Conservation (phyloP, 2,888 invertebrate genomes). For the Thelaira solivaga region DNA sequence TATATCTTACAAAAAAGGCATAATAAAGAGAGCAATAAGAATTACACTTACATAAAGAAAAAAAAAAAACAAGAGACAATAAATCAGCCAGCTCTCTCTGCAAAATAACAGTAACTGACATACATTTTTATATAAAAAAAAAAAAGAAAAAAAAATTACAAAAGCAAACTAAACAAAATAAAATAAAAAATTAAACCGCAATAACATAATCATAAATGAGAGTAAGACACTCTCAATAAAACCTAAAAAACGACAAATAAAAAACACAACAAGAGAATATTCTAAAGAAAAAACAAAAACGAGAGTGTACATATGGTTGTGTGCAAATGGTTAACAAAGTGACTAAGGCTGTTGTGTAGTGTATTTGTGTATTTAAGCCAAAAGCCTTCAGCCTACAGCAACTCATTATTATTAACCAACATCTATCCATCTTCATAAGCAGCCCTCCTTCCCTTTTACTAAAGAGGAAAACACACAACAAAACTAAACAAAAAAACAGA, state of each 20-base stretch:
- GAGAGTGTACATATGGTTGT: too few species aligned
- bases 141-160: constrained; percentile 1
- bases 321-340: too few species aligned
- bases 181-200: not conserved
- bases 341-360: too few species aligned
- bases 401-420: constrained; percentile 1
- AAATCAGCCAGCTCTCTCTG: not conserved
- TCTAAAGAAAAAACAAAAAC: not conserved
- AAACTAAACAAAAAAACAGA: not conserved
- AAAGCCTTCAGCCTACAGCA: not conserved
- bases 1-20: not conserved
- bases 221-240: constrained; percentile 12
- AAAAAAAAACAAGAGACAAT: not conserved
- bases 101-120: constrained; percentile 9
- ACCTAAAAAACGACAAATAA: not conserved
- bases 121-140: too few species aligned
- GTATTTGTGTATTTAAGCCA: not conserved
- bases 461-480: not conserved
- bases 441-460: not conserved
- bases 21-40: not conserved
- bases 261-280: not conserved
- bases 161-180: not conserved
- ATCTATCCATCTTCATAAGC: not conserved
- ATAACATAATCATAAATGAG: not conserved
- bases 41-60: not conserved